A percentile compares a stretch with the other conserved stretches of the same genome.
Evolutionary conservation across 2,888 invertebrate species (phyloP).

Genomic region (Heliconius ethilla): DNA sequence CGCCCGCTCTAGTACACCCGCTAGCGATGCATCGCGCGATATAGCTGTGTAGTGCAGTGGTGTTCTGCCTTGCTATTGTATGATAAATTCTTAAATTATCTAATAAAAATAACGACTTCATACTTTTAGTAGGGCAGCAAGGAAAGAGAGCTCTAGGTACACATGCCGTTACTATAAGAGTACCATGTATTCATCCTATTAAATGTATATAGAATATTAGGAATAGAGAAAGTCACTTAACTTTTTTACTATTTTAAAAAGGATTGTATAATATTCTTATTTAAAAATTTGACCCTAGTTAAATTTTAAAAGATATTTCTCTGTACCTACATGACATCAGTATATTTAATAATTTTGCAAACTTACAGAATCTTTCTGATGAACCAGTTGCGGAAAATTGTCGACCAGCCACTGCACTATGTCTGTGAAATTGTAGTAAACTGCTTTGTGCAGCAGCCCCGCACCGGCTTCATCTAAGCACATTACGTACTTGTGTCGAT

Average conservation of each 20-base stretch:
- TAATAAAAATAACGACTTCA: neutral
- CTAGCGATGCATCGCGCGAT: slow-evolving; percentile 87
- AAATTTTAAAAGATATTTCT: neutral
- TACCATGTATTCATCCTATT: neutral
- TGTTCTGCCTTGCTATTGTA: slow-evolving; percentile 79
- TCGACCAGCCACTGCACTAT: slow-evolving; percentile 87
- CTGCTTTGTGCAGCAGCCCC: slow-evolving; percentile 90
- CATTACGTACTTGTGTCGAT: slow-evolving; percentile 66
- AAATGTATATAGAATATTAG: neutral
- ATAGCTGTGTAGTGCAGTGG: slow-evolving; percentile 93
- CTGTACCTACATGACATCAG: neutral
- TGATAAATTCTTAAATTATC: neutral
- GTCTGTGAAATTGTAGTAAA: slow-evolving; percentile 87
- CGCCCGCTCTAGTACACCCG: slow-evolving; percentile 88
- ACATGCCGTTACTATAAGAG: neutral
- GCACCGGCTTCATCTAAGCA: slow-evolving; percentile 87
- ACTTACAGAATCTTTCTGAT: slow-evolving; percentile 87
- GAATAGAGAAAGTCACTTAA: too few species aligned
- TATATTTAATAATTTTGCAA: neutral
- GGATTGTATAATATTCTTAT: neutral
- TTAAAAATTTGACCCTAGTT: neutral
- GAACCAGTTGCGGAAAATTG: slow-evolving; percentile 85
- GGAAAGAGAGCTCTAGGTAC: neutral
- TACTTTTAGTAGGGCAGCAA: neutral
- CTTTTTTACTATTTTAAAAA: neutral